phyloP scores from a whole-genome alignment of 2,113 vertebrate species.

The Aptenodytes patagonicus region DNA sequence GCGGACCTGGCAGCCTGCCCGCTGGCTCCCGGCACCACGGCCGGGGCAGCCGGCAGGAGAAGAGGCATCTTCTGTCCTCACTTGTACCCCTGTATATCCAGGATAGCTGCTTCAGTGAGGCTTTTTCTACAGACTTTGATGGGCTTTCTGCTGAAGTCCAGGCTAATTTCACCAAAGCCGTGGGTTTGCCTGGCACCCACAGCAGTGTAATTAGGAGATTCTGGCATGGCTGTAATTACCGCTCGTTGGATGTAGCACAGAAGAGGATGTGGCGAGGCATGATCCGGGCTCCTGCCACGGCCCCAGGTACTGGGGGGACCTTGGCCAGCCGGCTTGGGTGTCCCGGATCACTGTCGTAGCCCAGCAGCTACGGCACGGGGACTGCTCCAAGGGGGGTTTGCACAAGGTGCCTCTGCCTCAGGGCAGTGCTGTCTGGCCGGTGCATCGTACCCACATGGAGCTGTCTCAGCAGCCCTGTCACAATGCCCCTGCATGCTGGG shows the following conservation, averaged over 20 bases:
- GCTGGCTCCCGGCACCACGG: neutral
- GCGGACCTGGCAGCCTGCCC: neutral
- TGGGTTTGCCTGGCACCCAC: neutral
- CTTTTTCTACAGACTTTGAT: neutral
- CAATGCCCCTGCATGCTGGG: rapidly evolving
- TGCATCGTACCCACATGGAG: rapidly evolving
- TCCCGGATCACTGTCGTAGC: neutral
- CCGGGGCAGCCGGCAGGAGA: neutral
- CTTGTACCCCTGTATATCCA: neutral
- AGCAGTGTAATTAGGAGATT: neutral
- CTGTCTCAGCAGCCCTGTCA: neutral
- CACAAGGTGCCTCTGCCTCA: neutral
- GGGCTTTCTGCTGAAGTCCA: neutral
- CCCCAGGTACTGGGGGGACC: neutral
- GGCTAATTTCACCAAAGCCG: neutral
- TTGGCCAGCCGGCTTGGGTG: neutral
- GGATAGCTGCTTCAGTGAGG: neutral
- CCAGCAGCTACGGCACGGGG: neutral
- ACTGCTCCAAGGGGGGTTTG: neutral
- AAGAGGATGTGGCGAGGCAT: rapidly evolving
- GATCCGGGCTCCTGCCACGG: neutral
- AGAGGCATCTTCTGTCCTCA: neutral
- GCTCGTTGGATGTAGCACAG: rapidly evolving
- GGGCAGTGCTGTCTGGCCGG: neutral
- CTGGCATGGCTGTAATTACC: neutral